Conservation (phyloP, 2,113 vertebrate genomes). For the Osmerus mordax region DNA sequence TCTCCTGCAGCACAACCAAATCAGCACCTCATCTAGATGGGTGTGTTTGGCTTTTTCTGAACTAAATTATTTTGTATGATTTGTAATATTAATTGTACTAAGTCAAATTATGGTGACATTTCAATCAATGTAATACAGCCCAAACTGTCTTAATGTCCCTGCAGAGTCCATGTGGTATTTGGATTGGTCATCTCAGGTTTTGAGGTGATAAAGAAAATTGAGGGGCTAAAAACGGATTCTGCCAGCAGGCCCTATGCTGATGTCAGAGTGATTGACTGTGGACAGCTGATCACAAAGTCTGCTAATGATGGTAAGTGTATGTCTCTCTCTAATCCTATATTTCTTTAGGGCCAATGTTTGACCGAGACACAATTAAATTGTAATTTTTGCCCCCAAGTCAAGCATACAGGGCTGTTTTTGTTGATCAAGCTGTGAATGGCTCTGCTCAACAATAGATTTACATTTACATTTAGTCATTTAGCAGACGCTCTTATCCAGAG, state of each 20-base stretch:
- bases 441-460: neutral
- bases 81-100: neutral
- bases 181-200: conserved; percentile 95
- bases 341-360: neutral
- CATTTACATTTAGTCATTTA: no score
- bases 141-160: conserved; percentile 17
- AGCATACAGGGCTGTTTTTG: neutral
- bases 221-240: conserved; percentile 93
- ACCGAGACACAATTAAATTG: neutral
- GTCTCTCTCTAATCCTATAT: neutral
- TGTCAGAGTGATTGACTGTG: conserved; percentile 92
- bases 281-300: conserved; percentile 86
- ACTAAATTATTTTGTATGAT: neutral
- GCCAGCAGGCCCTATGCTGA: conserved; percentile 95
- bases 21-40: conserved; percentile 93
- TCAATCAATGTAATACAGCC: no score
- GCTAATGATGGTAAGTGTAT: conserved; percentile 81
- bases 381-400: neutral
- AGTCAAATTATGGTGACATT: no score
- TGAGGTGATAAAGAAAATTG: conserved; percentile 94
- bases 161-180: conserved; percentile 96
- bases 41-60: conserved; percentile 64
- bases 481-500: no score
- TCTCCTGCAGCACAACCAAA: conserved; percentile 87
- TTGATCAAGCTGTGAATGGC: neutral